Conservation (phyloP, 2,113 vertebrate genomes). For the Syngnathus scovelli region DNA sequence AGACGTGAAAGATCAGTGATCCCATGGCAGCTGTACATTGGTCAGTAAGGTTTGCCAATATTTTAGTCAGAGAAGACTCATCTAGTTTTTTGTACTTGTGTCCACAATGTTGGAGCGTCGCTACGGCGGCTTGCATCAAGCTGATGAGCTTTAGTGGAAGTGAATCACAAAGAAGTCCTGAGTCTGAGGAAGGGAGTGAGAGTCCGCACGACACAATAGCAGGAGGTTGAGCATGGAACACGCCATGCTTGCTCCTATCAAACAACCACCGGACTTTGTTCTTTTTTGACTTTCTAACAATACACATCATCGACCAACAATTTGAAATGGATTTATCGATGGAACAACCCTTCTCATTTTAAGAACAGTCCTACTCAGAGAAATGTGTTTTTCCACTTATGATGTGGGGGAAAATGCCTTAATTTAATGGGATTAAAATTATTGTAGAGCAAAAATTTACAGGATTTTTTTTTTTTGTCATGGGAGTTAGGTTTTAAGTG, state of each 20-base stretch:
- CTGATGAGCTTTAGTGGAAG: slow-evolving; percentile 40
- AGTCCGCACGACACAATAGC: slow-evolving; percentile 35
- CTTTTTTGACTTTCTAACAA: slow-evolving; percentile 38
- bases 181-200: slow-evolving; percentile 34
- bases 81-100: not conserved
- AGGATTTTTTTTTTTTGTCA: too few relatives aligned
- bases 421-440: too few relatives aligned
- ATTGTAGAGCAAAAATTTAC: too few relatives aligned
- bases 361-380: not conserved
- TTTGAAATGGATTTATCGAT: not conserved
- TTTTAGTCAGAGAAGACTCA: not conserved
- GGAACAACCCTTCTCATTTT: not conserved
- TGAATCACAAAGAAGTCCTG: slow-evolving; percentile 31
- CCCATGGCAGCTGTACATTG: not conserved
- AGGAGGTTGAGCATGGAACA: slow-evolving; percentile 33
- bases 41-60: not conserved
- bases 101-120: not conserved
- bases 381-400: not conserved
- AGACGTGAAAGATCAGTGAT: not conserved
- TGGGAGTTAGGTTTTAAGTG: too few relatives aligned
- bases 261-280: not conserved
- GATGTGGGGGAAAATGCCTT: too few relatives aligned
- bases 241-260: not conserved
- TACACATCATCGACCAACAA: not conserved
- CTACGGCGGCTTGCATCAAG: not conserved